These are phyloP conservation scores for Carollia perspicillata DNA, from an alignment of 2,113 vertebrate genomes.

Conservation along the genomic window DNA sequence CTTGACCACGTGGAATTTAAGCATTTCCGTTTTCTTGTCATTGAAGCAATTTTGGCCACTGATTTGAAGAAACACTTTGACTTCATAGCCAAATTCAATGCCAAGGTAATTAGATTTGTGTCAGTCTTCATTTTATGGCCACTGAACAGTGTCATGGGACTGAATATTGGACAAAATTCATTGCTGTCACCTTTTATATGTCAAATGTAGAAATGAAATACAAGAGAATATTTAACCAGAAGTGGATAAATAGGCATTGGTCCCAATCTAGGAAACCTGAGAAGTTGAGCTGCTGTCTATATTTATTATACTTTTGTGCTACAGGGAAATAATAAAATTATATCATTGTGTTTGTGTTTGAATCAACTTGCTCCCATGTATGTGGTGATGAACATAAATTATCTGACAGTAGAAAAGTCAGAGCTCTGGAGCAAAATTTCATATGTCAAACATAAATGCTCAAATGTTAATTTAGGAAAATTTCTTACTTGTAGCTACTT, in stretches of 20 bases:
- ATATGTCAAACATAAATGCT: not conserved
- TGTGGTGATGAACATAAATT: not conserved
- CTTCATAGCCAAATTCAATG: constrained; percentile 96
- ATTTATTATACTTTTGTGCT: not conserved
- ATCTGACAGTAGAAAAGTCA: not conserved
- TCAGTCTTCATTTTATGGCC: not conserved
- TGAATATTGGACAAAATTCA: not conserved
- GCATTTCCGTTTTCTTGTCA: constrained; percentile 97
- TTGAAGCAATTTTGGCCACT: constrained; percentile 97
- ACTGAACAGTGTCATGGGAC: not conserved
- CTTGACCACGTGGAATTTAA: constrained; percentile 97
- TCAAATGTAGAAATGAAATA: not conserved
- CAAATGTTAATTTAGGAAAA: constrained; percentile 19
- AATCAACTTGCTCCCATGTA: not conserved
- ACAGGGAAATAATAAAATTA: not conserved
- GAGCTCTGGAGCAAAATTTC: not conserved
- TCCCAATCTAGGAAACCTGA: not conserved
- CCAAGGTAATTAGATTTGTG: constrained; percentile 87
- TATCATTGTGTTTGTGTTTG: not conserved
- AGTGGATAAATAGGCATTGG: not conserved
- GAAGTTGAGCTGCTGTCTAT: not conserved
- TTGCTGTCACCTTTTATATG: not conserved
- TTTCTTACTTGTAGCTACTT: not conserved
- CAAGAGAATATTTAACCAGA: not conserved
- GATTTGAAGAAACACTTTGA: constrained; percentile 99